phyloP scores from a whole-genome alignment of 92 coral and sea anemone species.

The Bergia puertoricense region DNA sequence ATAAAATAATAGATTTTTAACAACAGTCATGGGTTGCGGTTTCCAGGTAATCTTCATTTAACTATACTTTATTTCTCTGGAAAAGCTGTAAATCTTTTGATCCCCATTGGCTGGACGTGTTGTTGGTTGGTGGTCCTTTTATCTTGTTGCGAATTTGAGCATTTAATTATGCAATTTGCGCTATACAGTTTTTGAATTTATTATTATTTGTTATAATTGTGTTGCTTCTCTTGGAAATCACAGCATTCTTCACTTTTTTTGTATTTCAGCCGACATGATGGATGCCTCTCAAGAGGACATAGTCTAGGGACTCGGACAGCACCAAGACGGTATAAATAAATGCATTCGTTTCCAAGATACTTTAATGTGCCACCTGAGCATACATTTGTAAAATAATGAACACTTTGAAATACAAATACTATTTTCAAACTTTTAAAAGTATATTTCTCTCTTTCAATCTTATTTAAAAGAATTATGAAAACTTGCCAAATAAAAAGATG shows the following conservation, averaged over 20 bases:
- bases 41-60: too few relatives aligned
- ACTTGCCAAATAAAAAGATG: slow-evolving; percentile 20
- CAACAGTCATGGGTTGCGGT: too few relatives aligned
- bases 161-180: background rate
- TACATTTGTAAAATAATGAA: slow-evolving; percentile 60
- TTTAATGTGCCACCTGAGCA: background rate
- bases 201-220: too few relatives aligned
- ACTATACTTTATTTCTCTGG: too few relatives aligned
- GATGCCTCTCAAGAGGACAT: slow-evolving; percentile 90
- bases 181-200: background rate
- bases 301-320: slow-evolving; percentile 39
- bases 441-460: slow-evolving; percentile 56
- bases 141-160: too few relatives aligned
- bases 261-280: slow-evolving; percentile 62
- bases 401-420: slow-evolving; percentile 54
- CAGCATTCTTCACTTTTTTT: background rate
- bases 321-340: background rate
- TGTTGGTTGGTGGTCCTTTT: too few relatives aligned
- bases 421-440: slow-evolving; percentile 59
- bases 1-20: too few relatives aligned
- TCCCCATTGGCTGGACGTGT: too few relatives aligned
- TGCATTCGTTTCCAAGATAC: slow-evolving; percentile 15
- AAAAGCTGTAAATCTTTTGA: too few relatives aligned
- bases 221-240: too few relatives aligned
- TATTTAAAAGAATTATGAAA: slow-evolving; percentile 54